Evolutionary conservation across 2,113 vertebrate genomes (phyloP).

Genomic region (Malaclemys terrapin): DNA sequence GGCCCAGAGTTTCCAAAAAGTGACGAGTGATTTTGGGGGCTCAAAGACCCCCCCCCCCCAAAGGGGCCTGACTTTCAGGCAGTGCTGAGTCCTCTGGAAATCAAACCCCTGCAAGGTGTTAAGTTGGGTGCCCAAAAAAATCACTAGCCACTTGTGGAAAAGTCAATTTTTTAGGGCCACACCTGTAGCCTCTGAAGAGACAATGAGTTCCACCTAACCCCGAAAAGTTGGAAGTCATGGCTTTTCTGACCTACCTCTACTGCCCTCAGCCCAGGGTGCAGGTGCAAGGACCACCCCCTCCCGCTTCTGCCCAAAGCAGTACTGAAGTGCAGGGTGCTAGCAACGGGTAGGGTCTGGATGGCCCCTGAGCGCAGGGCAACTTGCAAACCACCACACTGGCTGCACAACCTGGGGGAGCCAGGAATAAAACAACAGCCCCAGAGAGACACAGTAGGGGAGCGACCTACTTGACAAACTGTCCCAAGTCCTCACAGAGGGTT

Average conservation of each 20-base stretch:
- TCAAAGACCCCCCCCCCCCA: not conserved
- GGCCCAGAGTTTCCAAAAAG: not conserved
- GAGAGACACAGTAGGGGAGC: not conserved
- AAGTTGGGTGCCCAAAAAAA: not conserved
- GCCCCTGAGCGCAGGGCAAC: not conserved
- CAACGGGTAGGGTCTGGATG: not conserved
- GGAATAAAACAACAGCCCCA: not conserved
- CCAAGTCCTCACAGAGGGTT: constrained; percentile 98
- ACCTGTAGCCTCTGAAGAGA: not conserved
- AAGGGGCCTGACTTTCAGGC: not conserved
- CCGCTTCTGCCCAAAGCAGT: not conserved
- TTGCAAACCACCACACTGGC: not conserved
- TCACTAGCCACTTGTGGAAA: not conserved
- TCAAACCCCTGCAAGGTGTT: not conserved
- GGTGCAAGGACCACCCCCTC: not conserved
- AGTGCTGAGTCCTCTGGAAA: not conserved
- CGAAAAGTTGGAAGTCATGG: not conserved
- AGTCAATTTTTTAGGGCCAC: not conserved
- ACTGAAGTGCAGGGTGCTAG: not conserved
- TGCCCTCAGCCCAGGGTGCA: not conserved
- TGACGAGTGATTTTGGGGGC: not conserved
- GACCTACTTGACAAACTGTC: constrained; percentile 99
- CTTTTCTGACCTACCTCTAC: not conserved
- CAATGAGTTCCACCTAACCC: not conserved
- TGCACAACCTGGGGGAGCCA: not conserved